Evolutionary conservation across 2,888 invertebrate genomes (phyloP).

Genomic region (Dasypolia templi): DNA sequence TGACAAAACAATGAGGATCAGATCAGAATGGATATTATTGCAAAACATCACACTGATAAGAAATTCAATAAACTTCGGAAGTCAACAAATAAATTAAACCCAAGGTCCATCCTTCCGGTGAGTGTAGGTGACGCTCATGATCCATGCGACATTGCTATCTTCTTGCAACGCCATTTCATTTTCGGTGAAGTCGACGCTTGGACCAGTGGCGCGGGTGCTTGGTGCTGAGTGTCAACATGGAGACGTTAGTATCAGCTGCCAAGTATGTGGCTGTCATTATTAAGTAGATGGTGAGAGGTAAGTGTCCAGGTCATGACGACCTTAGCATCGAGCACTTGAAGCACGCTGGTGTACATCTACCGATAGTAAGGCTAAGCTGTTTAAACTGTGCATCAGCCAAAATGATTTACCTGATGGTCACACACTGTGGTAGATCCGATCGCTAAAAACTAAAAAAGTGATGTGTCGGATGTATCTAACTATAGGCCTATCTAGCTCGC

Average conservation of each 20-base stretch:
- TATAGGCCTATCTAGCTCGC: too few relatives aligned
- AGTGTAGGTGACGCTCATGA: not conserved
- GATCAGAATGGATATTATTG: not conserved
- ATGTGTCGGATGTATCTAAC: too few relatives aligned
- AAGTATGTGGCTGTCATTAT: not conserved
- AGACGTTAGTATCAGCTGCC: not conserved
- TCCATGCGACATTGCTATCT: not conserved
- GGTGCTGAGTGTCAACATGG: not conserved
- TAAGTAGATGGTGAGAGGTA: not conserved
- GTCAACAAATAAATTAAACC: not conserved
- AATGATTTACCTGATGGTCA: too few relatives aligned
- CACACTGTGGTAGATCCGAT: too few relatives aligned
- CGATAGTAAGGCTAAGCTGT: too few relatives aligned
- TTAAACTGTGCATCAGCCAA: too few relatives aligned
- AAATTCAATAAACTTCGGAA: not conserved
- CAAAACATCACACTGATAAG: not conserved
- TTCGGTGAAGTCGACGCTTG: not conserved
- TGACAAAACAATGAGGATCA: not conserved
- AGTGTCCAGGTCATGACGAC: not conserved
- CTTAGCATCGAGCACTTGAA: not conserved
- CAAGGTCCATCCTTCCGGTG: not conserved
- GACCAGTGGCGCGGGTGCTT: not conserved
- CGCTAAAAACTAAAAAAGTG: too few relatives aligned
- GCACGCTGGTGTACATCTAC: too few relatives aligned
- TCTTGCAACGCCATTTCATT: not conserved